These are phyloP conservation scores for Drosophila limbata DNA, from an alignment of 2,888 invertebrate genomes.

Conservation along the genomic window DNA sequence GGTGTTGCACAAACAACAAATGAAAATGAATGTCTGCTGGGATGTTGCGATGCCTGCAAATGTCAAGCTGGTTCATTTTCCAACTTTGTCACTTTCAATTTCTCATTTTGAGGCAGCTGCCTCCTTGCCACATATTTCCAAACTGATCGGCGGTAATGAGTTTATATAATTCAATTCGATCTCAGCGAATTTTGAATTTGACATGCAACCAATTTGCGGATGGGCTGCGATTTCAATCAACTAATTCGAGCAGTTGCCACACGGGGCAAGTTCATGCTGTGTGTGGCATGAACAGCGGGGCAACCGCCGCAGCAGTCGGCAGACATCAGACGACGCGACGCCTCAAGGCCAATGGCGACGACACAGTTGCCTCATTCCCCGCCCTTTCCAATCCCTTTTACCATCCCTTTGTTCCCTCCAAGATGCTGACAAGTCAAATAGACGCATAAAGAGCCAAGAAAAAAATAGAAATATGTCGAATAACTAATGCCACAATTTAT, in stretches of 20 bases:
- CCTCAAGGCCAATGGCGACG: slow-evolving; percentile 57
- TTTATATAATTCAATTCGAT: not conserved
- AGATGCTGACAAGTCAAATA: slow-evolving; percentile 59
- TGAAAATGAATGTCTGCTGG: not conserved
- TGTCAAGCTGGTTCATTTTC: not conserved
- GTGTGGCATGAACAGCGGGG: slow-evolving; percentile 34
- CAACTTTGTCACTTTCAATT: not conserved
- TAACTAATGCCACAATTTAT: slow-evolving; percentile 53
- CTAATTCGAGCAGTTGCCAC: slow-evolving; percentile 3
- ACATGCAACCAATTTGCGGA: slow-evolving; percentile 32
- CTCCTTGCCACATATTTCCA: not conserved
- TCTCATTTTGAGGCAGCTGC: slow-evolving; percentile 13
- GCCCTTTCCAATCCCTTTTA: not conserved
- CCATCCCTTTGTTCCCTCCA: not conserved
- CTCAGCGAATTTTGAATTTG: slow-evolving; percentile 8
- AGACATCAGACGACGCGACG: slow-evolving; percentile 44
- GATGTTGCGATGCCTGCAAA: not conserved
- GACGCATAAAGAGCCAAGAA: slow-evolving; percentile 40
- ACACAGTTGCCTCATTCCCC: slow-evolving; percentile 13
- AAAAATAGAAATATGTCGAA: slow-evolving; percentile 2
- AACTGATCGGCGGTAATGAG: slow-evolving; percentile 11
- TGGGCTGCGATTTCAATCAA: slow-evolving; percentile 43
- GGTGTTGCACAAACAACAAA: slow-evolving; percentile 12
- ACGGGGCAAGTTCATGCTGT: slow-evolving; percentile 30
- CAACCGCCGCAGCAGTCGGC: slow-evolving; percentile 5